Evolutionary conservation across 2,113 vertebrate genomes (phyloP).

Genomic region (Perca fluviatilis): DNA sequence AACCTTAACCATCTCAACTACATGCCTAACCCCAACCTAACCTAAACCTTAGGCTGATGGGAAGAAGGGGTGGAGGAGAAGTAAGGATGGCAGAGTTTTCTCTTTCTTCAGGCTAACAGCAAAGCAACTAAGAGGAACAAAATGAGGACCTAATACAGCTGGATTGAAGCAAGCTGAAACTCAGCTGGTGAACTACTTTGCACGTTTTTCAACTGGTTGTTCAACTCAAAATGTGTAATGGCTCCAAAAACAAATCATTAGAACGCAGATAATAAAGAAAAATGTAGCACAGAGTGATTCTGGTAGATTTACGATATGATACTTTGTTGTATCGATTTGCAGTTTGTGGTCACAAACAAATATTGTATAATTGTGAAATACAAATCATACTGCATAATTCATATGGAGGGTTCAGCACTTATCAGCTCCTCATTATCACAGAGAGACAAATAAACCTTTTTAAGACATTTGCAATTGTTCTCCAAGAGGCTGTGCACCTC

Average conservation of each 20-base stretch:
- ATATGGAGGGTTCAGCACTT: constrained; percentile 2
- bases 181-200: no score
- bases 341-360: neutral
- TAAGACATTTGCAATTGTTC: neutral
- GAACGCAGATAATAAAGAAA: neutral
- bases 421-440: constrained; percentile 3
- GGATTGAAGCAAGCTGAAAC: no score
- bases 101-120: no score
- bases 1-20: neutral
- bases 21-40: neutral
- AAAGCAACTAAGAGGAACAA: no score
- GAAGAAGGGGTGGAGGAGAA: no score
- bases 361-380: neutral
- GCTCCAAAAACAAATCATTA: neutral
- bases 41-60: neutral
- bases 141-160: no score
- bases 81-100: no score
- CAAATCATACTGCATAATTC: constrained; percentile 17
- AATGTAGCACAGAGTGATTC: neutral
- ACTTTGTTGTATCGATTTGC: neutral
- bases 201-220: neutral
- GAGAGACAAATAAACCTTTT: neutral
- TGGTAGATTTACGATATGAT: neutral
- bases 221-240: neutral
- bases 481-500: neutral